These are phyloP conservation scores for Sylvicola cinctus DNA, from an alignment of 2,888 invertebrate species.

Conservation along the genomic window DNA sequence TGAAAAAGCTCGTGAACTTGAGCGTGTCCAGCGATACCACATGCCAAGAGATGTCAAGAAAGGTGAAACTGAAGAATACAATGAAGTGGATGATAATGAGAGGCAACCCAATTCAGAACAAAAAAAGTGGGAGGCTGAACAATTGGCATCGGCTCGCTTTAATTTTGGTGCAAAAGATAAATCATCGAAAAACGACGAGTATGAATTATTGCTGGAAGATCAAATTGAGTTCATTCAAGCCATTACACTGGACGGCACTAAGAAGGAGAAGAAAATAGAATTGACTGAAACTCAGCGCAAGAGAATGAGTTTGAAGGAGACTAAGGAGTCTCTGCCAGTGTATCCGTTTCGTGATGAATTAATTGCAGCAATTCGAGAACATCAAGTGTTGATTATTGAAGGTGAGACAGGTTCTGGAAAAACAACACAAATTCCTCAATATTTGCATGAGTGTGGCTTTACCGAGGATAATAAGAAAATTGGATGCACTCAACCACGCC, in stretches of 20 bases:
- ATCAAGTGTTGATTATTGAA: constrained; percentile 82
- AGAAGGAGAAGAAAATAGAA: constrained; percentile 32
- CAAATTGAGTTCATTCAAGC: constrained; percentile 96
- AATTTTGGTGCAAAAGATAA: constrained; percentile 81
- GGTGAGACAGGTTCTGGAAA: constrained; percentile 99
- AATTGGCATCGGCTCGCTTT: constrained; percentile 79
- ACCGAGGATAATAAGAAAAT: constrained; percentile 68
- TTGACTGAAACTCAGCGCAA: constrained; percentile 48
- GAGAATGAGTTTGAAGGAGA: constrained; percentile 71
- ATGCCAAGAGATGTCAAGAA: constrained; percentile 82
- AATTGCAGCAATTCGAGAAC: constrained; percentile 73
- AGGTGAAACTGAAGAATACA: constrained; percentile 47
- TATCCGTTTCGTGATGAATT: constrained; percentile 79
- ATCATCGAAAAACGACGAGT: constrained; percentile 44
- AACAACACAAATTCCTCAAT: constrained; percentile 98
- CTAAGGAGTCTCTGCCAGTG: constrained; percentile 79
- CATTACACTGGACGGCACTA: constrained; percentile 53
- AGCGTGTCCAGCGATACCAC: constrained; percentile 80
- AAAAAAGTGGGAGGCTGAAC: constrained; percentile 95
- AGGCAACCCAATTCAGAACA: constrained; percentile 66
- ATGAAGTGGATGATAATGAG: constrained; percentile 73
- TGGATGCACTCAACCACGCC: constrained; percentile 91
- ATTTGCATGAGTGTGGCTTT: constrained; percentile 85
- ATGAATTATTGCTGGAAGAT: constrained; percentile 85
- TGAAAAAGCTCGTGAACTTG: constrained; percentile 81